phyloP scores from a whole-genome alignment of 2,888 invertebrate species.

The Elegia similella region DNA sequence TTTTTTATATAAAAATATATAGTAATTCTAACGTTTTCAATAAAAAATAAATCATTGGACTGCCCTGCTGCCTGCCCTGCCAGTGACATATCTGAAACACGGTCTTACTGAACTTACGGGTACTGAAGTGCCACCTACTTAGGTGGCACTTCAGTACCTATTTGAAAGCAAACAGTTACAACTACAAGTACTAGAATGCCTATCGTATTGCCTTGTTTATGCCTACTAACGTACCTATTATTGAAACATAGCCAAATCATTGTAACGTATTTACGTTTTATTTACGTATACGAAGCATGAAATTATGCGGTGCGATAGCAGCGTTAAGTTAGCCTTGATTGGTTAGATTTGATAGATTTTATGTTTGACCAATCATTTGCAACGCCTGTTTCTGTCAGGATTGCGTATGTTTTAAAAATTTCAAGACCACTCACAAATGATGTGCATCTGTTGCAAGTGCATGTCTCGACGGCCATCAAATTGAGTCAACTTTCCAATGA shows the following conservation, averaged over 20 bases:
- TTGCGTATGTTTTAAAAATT: slow-evolving; percentile 1
- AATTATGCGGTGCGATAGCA: slow-evolving; percentile 1
- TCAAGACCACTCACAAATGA: slow-evolving; percentile 14
- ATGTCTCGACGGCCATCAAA: slow-evolving; percentile 10
- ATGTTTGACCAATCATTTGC: slow-evolving; percentile 2
- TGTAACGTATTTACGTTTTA: not conserved
- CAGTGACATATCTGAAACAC: too few relatives aligned
- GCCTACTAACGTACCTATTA: not conserved
- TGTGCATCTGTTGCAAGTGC: not conserved
- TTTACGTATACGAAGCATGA: not conserved
- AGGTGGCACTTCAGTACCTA: too few relatives aligned
- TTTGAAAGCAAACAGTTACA: too few relatives aligned
- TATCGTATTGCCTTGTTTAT: not conserved
- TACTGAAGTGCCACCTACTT: too few relatives aligned
- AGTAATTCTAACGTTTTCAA: too few relatives aligned
- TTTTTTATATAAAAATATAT: too few relatives aligned
- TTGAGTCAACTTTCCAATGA: slow-evolving; percentile 28
- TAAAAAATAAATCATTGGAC: too few relatives aligned
- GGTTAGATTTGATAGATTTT: slow-evolving; percentile 1
- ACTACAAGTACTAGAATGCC: too few relatives aligned
- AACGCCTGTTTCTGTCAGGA: not conserved
- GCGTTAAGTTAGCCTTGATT: not conserved
- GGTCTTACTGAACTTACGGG: too few relatives aligned
- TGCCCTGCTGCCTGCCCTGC: too few relatives aligned
- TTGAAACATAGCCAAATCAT: not conserved